Conservation (phyloP, 1,140 invertebrate species). For the Antheraea pernyi region DNA sequence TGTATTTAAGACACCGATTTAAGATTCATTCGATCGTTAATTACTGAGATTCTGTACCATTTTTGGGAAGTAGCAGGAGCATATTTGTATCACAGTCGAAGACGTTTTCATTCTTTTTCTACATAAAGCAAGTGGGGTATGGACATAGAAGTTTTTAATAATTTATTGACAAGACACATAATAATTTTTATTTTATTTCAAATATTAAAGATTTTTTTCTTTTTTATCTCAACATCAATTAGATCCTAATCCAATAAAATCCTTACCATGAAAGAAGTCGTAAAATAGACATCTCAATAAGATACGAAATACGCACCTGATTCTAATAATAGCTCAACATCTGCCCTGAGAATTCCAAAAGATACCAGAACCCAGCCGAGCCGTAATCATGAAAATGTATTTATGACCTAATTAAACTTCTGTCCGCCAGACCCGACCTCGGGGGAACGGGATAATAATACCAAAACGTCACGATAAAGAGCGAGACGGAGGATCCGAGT, state of each 20-base stretch:
- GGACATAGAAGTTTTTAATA: no score
- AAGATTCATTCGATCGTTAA: not conserved
- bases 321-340: conserved; percentile 38
- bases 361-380: conserved; percentile 4
- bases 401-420: conserved; percentile 78
- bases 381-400: conserved; percentile 76
- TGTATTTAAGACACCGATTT: not conserved
- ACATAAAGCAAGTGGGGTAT: no score
- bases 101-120: no score
- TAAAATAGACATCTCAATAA: not conserved
- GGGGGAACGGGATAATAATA: conserved; percentile 34
- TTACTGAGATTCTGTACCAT: not conserved
- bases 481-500: conserved; percentile 46
- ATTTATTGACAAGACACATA: no score
- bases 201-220: no score
- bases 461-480: conserved; percentile 24
- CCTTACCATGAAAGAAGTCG: no score
- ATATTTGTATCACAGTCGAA: no score
- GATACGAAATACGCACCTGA: not conserved
- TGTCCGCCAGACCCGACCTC: conserved; percentile 44
- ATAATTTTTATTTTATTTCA: no score
- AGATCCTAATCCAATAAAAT: no score
- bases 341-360: conserved; percentile 32
- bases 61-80: no score
- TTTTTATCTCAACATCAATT: no score